Percentiles rank a stretch among this genome's conserved stretches.
phyloP scores from a whole-genome alignment of 1,140 invertebrate species.

The Aleiodes sp. region DNA sequence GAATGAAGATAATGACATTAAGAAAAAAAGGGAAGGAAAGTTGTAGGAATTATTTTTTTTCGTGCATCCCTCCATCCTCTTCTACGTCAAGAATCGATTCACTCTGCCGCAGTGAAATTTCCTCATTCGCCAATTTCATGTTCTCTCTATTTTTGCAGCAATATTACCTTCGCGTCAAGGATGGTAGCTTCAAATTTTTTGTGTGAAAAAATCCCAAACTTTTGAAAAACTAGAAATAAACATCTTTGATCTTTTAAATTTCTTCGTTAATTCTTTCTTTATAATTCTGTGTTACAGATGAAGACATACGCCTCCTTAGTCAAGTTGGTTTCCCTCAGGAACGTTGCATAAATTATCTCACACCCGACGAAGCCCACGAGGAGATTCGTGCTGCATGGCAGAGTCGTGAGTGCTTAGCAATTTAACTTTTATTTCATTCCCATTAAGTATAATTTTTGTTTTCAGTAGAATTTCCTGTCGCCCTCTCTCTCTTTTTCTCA shows the following conservation, averaged over 20 bases:
- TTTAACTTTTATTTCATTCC: not conserved
- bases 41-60: no score
- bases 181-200: not conserved
- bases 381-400: constrained; percentile 82
- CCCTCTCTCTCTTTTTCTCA: not conserved
- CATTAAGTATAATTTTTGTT: not conserved
- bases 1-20: no score
- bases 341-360: constrained; percentile 81
- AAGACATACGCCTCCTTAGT: constrained; percentile 74
- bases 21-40: no score
- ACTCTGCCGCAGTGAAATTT: no score
- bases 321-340: constrained; percentile 75
- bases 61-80: no score
- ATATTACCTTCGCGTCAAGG: no score
- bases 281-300: constrained; percentile 67
- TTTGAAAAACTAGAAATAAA: no score
- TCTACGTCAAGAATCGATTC: no score
- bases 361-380: constrained; percentile 70
- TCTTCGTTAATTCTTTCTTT: constrained; percentile 10
- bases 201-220: not conserved
- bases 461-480: no score
- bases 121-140: no score
- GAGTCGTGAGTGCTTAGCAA: constrained; percentile 74
- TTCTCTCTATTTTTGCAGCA: no score
- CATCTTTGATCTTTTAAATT: no score